A percentile compares a stretch with the other conserved stretches of the same genome.
phyloP scores from a whole-genome alignment of 2,797 vertebrate species.

The Microhierax caerulescens region DNA sequence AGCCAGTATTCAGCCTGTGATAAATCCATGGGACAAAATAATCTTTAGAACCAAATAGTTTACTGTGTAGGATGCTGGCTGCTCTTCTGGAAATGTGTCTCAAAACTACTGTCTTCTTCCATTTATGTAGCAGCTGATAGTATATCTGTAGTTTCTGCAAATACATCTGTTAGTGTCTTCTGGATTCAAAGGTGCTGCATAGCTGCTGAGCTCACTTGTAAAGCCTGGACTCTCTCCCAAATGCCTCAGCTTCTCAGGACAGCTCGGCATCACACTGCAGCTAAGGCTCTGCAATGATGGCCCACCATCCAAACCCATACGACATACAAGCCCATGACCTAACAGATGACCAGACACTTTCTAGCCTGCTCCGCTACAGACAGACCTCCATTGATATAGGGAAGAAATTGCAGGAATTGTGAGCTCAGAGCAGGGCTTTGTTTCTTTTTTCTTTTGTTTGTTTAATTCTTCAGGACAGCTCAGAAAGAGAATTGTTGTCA shows the following conservation, averaged over 20 bases:
- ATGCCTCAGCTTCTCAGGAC: not conserved
- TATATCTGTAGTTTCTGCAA: not conserved
- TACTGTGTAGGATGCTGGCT: not conserved
- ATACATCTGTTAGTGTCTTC: not conserved
- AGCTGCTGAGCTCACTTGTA: not conserved
- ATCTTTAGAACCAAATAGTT: not conserved
- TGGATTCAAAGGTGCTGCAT: not conserved
- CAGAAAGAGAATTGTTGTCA: not conserved
- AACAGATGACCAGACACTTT: not conserved
- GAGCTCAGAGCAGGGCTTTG: not conserved
- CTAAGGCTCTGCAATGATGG: not conserved
- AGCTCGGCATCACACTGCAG: not conserved
- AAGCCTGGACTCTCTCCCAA: not conserved
- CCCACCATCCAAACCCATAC: rapidly evolving
- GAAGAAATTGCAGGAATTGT: not conserved
- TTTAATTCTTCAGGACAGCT: not conserved
- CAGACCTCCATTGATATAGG: not conserved
- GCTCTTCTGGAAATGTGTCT: not conserved
- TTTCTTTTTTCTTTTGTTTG: not conserved
- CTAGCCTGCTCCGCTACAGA: not conserved
- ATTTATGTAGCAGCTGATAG: not conserved
- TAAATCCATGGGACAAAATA: not conserved
- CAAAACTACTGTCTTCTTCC: not conserved
- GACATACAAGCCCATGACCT: rapidly evolving
- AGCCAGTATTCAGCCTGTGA: not conserved